Conservation (phyloP, 30 jellyfish, hydroid and myxozoan genomes). For the Phacellophora camtschatica region DNA sequence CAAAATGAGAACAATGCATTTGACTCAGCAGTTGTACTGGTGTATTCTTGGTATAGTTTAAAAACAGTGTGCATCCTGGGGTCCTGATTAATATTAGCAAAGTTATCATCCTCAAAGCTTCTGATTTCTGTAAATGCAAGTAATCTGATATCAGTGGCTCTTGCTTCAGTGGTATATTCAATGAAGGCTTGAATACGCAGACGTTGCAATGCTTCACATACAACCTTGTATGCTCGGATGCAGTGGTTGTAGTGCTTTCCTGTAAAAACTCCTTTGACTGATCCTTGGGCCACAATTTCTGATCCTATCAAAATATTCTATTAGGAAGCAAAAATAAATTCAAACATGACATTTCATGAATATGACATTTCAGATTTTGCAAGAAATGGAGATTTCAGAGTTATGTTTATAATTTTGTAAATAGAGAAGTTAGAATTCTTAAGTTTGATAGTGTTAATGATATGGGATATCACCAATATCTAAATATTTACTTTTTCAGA, state of each 20-base stretch:
- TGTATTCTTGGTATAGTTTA: not conserved
- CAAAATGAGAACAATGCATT: constrained; percentile 46
- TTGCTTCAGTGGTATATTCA: constrained; percentile 1
- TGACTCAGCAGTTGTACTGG: not conserved
- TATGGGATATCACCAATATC: too few relatives aligned
- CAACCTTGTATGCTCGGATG: constrained; percentile 33
- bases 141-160: not conserved
- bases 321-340: not conserved
- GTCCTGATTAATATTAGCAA: not conserved
- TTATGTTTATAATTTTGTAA: too few relatives aligned
- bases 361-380: too few relatives aligned
- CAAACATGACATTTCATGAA: too few relatives aligned
- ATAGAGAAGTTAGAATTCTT: too few relatives aligned
- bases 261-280: constrained; percentile 46
- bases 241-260: constrained; percentile 67
- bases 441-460: too few relatives aligned
- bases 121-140: not conserved
- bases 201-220: constrained; percentile 59
- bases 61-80: not conserved
- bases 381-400: too few relatives aligned
- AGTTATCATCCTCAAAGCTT: not conserved
- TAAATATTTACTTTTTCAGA: too few relatives aligned
- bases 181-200: constrained; percentile 26
- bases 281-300: constrained; percentile 50
- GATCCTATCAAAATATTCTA: constrained; percentile 60